A percentile compares a stretch with the other conserved stretches of the same genome.
Conservation (phyloP, 1,140 invertebrate species). For the Drosophila biarmipes region DNA sequence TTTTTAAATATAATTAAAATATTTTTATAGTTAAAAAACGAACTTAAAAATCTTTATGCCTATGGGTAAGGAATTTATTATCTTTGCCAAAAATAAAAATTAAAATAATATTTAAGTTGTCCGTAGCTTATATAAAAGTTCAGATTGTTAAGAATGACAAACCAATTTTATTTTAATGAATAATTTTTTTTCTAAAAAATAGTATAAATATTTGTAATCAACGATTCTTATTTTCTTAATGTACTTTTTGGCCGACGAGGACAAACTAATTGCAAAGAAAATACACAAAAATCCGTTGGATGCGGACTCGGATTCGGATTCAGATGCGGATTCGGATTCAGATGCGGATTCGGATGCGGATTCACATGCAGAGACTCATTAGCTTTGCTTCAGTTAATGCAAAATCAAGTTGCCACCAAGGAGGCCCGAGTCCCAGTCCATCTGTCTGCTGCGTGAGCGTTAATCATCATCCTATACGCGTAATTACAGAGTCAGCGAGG, state of each 20-base stretch:
- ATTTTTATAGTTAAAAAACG: no score
- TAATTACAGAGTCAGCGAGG: slow-evolving; percentile 67
- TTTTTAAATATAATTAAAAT: no score
- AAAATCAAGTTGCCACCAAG: slow-evolving; percentile 46
- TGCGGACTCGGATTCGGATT: slow-evolving; percentile 28
- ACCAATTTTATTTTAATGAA: no score
- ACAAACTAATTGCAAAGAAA: slow-evolving; percentile 79
- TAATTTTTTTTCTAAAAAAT: no score
- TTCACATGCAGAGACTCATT: slow-evolving; percentile 70
- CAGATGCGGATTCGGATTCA: neutral
- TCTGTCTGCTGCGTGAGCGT: slow-evolving; percentile 62
- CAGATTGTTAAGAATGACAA: no score
- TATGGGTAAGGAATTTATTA: no score
- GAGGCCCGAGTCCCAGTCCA: slow-evolving; percentile 5
- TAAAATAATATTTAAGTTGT: no score
- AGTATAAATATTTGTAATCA: neutral
- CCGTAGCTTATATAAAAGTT: no score
- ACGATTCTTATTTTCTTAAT: neutral
- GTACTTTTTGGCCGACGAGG: slow-evolving; percentile 5
- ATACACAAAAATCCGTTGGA: slow-evolving; percentile 48
- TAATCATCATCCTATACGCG: slow-evolving; percentile 82
- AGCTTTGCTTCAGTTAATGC: slow-evolving; percentile 76
- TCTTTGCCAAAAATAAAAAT: no score
- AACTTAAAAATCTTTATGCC: neutral
- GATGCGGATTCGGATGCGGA: slow-evolving; percentile 30